Evolutionary conservation across 64 coral and sea anemone species (phyloP), one percentile per base, ranked within the genome.

Genomic region (Montipora efflorescens): DNA sequence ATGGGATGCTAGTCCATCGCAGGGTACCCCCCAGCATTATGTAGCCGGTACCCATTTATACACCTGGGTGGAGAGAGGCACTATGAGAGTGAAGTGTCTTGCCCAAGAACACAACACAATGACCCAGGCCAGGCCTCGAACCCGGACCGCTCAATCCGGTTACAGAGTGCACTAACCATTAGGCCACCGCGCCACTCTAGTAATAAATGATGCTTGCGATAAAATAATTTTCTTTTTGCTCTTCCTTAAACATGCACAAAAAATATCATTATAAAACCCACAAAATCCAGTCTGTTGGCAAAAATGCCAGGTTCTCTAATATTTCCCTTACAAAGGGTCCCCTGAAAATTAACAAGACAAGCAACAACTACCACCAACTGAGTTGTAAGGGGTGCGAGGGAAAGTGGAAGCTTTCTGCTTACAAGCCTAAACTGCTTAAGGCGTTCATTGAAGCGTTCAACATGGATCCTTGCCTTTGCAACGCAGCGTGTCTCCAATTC

Each of bases 261-360:
- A 66, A 66, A 66, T 66, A 66, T 66, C 15, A 66, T 66, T 66
- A 66, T 66, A 66, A 66, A 66, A 66, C 61, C 61, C 61, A 66
- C 4, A 66, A 66, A 66, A 66, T 66, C 61, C 61, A 66, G 61
- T 66, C 7, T 66, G 61, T 13, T 66, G 61, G 61, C 61, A 66
- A 66, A 66, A 66, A 66, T 66, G 61, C 61, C 7, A 66, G 61
- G 61, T 66, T 66, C 61, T 13, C 61, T 66, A 13, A 66, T 66
- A 66, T 66, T 72, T 72, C 58, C 46, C 18, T 90, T 78, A 78
- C 87, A 90, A 20, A 90, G 87, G 7, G 36, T 58, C 14, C 23
- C 2, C 52, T 92, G 90, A 66, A 87, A 92, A 86, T 92, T 92
- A 25, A 92, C 90, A 75, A 92, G 81, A 25, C 16, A 23, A 77